Percentiles rank a stretch among this genome's conserved stretches.
Evolutionary conservation across 2,113 vertebrate species (phyloP).

Genomic region (Psammodynastes pulverulentus): DNA sequence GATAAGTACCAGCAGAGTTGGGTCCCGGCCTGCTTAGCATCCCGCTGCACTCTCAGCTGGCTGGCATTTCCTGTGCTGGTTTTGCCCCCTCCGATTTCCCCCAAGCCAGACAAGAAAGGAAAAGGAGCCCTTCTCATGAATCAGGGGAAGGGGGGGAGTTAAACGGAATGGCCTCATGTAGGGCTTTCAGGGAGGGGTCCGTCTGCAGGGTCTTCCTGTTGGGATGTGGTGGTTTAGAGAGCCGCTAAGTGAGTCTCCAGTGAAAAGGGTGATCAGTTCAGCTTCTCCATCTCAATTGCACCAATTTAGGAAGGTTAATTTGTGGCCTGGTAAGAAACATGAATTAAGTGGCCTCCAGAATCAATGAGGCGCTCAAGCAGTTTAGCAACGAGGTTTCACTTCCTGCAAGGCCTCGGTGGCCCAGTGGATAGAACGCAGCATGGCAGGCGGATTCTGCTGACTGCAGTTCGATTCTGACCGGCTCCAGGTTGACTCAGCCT

Average conservation of each 20-base stretch:
- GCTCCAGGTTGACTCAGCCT: too few species aligned
- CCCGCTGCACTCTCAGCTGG: slow-evolving; percentile 53
- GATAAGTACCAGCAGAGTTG: not conserved
- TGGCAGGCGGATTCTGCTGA: too few species aligned
- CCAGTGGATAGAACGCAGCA: too few species aligned
- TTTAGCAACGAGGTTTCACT: not conserved
- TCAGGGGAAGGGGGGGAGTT: not conserved
- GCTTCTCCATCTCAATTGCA: not conserved
- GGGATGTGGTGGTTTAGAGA: not conserved
- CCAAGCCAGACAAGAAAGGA: not conserved
- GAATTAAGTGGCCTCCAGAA: not conserved
- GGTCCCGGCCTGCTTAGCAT: slow-evolving; percentile 7
- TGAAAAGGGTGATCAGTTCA: not conserved
- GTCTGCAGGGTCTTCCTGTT: not conserved
- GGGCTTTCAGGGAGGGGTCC: not conserved
- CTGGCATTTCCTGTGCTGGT: not conserved
- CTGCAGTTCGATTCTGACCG: too few species aligned
- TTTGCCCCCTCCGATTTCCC: not conserved
- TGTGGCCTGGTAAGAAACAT: not conserved
- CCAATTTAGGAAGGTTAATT: too few species aligned
- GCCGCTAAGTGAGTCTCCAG: not conserved
- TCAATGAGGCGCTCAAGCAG: not conserved
- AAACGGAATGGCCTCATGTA: too few species aligned
- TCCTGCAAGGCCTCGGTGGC: too few species aligned
- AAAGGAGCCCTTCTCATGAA: not conserved